Evolutionary conservation across 2,797 vertebrate species (phyloP).

Genomic region (Cygnus olor): DNA sequence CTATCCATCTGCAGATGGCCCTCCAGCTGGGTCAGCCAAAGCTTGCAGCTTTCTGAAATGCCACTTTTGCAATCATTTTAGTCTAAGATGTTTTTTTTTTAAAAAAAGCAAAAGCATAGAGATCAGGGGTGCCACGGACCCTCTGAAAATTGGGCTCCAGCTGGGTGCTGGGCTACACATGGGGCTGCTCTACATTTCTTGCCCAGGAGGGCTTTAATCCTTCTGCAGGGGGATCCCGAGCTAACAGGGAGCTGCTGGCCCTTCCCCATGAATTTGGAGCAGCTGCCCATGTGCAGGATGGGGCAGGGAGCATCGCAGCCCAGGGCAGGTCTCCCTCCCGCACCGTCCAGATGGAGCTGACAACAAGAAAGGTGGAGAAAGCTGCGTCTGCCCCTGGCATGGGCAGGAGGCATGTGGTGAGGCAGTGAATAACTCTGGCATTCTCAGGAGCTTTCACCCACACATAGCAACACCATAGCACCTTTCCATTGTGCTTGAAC

Average conservation of each 20-base stretch:
- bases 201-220: not conserved
- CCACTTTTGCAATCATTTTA: not conserved
- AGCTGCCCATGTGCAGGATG: not conserved
- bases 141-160: not conserved
- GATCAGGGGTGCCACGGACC: not conserved
- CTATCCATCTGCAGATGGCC: not conserved
- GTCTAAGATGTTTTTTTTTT: not conserved
- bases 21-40: not conserved
- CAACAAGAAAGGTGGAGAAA: not conserved
- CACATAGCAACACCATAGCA: not conserved
- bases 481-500: not conserved
- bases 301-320: not conserved
- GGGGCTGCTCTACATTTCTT: not conserved
- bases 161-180: not conserved
- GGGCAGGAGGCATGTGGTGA: rapidly evolving
- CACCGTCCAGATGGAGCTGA: not conserved
- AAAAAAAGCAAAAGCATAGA: not conserved
- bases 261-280: not conserved
- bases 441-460: not conserved
- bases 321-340: not conserved
- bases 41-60: not conserved
- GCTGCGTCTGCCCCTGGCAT: not conserved
- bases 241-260: not conserved
- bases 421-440: not conserved
- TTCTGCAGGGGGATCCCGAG: not conserved